These are phyloP conservation scores for Otolemur crassicaudatus DNA, from an alignment of 2,797 vertebrate genomes.

Conservation along the genomic window DNA sequence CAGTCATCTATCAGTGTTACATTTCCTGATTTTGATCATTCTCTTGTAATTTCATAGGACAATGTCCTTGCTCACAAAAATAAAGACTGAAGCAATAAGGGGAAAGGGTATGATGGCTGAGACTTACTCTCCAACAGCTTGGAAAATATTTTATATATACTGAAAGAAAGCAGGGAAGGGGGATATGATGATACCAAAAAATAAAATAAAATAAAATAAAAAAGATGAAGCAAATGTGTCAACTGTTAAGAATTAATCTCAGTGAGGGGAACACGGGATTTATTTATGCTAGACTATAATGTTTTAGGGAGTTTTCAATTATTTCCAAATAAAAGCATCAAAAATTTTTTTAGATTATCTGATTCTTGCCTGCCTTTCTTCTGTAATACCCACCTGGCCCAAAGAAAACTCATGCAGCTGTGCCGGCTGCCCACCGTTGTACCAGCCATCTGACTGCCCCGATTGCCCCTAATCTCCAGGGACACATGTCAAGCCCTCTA, in stretches of 20 bases:
- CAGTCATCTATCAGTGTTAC: neutral
- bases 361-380: neutral
- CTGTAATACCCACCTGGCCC: neutral
- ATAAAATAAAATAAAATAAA: neutral
- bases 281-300: neutral
- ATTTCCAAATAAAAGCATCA: conserved; percentile 9
- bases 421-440: neutral
- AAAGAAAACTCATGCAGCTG: neutral
- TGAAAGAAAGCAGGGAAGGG: neutral
- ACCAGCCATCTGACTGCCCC: neutral
- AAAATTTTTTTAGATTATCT: neutral
- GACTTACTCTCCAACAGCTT: neutral
- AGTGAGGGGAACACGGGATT: neutral
- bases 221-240: neutral
- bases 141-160: neutral
- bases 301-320: neutral
- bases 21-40: neutral
- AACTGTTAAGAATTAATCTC: neutral
- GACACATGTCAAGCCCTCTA: neutral
- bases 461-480: neutral
- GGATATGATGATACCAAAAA: neutral
- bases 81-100: neutral
- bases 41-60: neutral
- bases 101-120: neutral
- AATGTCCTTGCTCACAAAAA: neutral